Evolutionary conservation across 2,113 vertebrate species (phyloP), one percentile per base, ranked within the genome.

Genomic region (Psilopsiagon aurifrons): DNA sequence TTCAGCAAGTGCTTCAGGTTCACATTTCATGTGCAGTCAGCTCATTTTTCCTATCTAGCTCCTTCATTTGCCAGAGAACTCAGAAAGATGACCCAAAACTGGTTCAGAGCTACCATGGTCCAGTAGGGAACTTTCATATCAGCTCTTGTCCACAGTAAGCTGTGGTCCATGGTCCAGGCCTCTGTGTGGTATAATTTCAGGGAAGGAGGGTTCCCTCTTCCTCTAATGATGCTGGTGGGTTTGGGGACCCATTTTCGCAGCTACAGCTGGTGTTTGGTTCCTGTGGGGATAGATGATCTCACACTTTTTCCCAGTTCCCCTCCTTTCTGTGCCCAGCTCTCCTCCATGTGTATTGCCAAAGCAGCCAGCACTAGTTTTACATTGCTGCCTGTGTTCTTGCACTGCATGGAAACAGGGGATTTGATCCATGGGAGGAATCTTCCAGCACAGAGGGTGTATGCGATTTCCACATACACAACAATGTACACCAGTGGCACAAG

Each of bases 91-190:
- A 66, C 66, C 52, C 20, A 6, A 73, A 73, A 39, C 71, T 2
- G 0, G 51, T 16, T 83, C 33, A 55, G 69, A 81, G 74, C 52
- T 39, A 7, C 35, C 55, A 7, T 10, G 46, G 86, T 51, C 54
- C 64, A 1, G 25, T 41, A 57, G 14, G 67, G 62, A 87, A 79
- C 47, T 43, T 82, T 62, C 37, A 18, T 25, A 7, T 59, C 51
- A 67, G 62, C 62, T 66, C n/a, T 3, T 62, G 35, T 19, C 29
- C 76, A 22, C 29, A 28, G 54, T 7, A 33, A 60, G 66, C 31
- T 82, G n/a, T n/a, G n/a, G n/a, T n/a, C 69, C 0, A 0, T 39
- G 52, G 18, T 22, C 17, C 17, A 3, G 1, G 59, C 4, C 44
- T 71, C 70, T 24, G 13, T 43, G 55, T 3, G 2, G 47, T 35